Base-by-base conservation (phyloP, 2,888 invertebrate species). In the Mactromeris polynyma region DNA sequence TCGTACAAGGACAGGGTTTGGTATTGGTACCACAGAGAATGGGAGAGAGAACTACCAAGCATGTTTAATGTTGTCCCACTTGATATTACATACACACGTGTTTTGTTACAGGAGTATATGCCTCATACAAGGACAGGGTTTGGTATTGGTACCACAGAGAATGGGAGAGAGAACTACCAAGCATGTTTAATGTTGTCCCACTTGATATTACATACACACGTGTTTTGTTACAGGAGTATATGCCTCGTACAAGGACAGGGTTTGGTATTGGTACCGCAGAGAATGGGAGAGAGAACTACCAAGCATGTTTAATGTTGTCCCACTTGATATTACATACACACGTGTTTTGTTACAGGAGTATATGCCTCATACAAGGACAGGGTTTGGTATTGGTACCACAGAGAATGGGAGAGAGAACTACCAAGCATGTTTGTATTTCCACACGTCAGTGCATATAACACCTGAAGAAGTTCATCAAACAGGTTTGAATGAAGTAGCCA, bases 401-500 rank as follows among this genome's bases (percentile, higher is more conserved):
- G 83, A 88, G 2, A 86, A 90, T 78, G 94, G 94, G 0, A 36
- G 9, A 3, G 94, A 95, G 0, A 94, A 92, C 81, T 96, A 96
- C 92, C 86, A 89, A 19, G 95, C 94, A 1, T 93, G 94, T 78
- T 92, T 97, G 17, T 93, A 95, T 9, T 96, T 94, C 90, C 96
- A 96, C 88, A 93, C 96, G 1, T 95, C 96, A 0, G 80, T 94
- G 3, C 86, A 92, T 31, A 90, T 95, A 42, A 94, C 95, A 2
- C 94, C 96, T 0, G 93, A 94, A 78, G 93, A 96, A 81, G 96
- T 97, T 14, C 96, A 96, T 88, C 85, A 95, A 6, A 94, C 94
- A 42, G 96, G 96, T 4, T 78, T 95, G 6, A 78, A 94, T 7
- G 96, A 97, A 86, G 96, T 97, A 1, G 88, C 88, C 0, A 93